phyloP scores from a whole-genome alignment of 2,113 vertebrate species.

The Pristiophorus japonicus region DNA sequence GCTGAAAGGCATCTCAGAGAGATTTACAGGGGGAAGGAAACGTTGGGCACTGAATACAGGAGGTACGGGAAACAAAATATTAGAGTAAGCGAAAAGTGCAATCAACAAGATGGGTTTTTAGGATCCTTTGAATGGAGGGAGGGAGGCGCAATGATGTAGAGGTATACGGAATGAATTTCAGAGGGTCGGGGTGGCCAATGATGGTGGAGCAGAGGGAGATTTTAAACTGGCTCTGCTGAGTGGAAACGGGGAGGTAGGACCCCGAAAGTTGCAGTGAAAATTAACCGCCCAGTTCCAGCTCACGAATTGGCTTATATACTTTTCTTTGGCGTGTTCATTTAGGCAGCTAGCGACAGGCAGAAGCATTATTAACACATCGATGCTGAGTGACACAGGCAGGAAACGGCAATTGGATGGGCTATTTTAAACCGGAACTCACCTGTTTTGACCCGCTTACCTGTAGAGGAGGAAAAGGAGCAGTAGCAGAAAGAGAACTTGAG shows the following conservation, averaged over 20 bases:
- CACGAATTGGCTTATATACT: no score
- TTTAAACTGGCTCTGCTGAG: neutral
- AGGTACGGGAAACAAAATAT: neutral
- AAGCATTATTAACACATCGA: neutral
- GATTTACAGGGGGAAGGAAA: neutral
- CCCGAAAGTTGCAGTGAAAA: neutral
- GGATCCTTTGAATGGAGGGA: neutral
- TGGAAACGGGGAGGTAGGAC: neutral
- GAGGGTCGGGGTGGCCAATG: neutral
- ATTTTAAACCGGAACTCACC: neutral
- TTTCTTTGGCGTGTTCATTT: neutral
- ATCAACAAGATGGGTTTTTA: neutral
- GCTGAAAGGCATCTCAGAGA: neutral
- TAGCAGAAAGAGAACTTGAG: no score
- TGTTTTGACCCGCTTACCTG: neutral
- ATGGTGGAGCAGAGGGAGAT: neutral
- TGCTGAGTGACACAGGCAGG: neutral
- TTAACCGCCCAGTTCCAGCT: no score
- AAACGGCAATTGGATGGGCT: neutral
- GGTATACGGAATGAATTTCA: neutral
- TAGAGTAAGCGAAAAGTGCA: neutral
- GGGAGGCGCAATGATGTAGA: neutral
- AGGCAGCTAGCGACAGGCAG: neutral
- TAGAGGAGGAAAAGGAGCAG: neutral
- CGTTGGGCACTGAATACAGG: no score